Percentiles rank a stretch among this genome's conserved stretches.
Evolutionary conservation across 2,888 invertebrate species (phyloP).

Genomic region (Graphium colonna): DNA sequence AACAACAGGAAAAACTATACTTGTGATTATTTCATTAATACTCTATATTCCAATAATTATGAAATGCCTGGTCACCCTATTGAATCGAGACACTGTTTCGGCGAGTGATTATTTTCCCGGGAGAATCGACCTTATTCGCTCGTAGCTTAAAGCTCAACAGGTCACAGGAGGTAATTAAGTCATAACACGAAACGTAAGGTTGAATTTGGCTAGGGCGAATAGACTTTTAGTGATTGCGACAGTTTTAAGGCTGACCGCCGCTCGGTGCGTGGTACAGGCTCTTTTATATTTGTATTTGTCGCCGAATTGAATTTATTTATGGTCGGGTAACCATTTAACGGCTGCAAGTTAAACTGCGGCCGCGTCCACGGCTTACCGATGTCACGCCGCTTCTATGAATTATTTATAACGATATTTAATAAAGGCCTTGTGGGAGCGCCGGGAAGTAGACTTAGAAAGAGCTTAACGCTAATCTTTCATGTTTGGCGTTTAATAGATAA

Average conservation of each 20-base stretch:
- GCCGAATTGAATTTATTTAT: constrained; percentile 26
- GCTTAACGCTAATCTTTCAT: constrained; percentile 3
- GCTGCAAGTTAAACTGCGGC: constrained; percentile 42
- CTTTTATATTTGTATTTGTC: constrained; percentile 26
- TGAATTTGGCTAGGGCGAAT: constrained; percentile 25
- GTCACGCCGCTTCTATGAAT: constrained; percentile 42
- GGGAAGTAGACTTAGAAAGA: not conserved
- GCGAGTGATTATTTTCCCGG: not conserved
- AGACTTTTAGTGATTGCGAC: constrained; percentile 20
- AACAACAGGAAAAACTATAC: too few species aligned
- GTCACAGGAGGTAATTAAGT: constrained; percentile 31
- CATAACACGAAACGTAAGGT: constrained; percentile 27
- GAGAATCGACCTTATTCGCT: constrained; percentile 1
- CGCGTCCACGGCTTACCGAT: constrained; percentile 39
- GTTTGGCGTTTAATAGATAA: constrained; percentile 5
- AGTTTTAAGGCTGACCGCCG: constrained; percentile 1
- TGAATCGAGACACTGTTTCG: not conserved
- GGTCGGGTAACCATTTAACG: constrained; percentile 25
- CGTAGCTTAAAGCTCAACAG: not conserved
- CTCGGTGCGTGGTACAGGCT: not conserved
- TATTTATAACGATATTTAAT: constrained; percentile 40
- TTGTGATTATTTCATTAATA: too few species aligned
- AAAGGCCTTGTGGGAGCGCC: not conserved
- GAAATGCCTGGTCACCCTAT: not conserved
- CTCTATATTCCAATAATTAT: too few species aligned